These are phyloP conservation scores for Chelon auratus DNA, from an alignment of 2,797 vertebrate genomes.

Conservation along the genomic window DNA sequence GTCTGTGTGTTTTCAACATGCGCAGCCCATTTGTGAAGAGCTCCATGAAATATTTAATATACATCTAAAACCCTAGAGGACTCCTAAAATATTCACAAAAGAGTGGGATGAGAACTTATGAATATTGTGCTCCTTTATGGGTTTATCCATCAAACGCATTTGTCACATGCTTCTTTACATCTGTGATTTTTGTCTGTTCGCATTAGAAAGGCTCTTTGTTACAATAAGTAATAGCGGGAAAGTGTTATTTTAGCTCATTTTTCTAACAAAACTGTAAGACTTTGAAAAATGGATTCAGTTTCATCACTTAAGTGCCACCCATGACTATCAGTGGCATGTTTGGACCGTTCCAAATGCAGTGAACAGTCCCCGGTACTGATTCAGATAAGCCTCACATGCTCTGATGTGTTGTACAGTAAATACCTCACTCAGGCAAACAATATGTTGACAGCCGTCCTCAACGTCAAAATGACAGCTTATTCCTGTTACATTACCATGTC, in stretches of 20 bases:
- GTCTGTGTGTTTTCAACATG: conserved; percentile 15
- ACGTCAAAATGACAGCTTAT: conserved; percentile 33
- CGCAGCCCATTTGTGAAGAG: conserved; percentile 10
- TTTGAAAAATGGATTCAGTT: neutral
- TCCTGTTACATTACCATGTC: conserved; percentile 8
- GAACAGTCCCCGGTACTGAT: neutral
- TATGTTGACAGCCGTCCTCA: conserved; percentile 34
- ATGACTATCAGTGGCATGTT: conserved; percentile 8
- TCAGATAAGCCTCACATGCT: conserved; percentile 14
- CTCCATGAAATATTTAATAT: conserved; percentile 18
- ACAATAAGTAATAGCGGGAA: neutral
- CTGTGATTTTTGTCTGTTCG: neutral
- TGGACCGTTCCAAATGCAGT: conserved; percentile 1
- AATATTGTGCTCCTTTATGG: neutral
- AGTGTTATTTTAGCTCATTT: conserved; percentile 7
- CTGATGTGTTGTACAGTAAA: conserved; percentile 37
- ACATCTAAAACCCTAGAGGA: conserved; percentile 5
- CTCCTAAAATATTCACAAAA: conserved; percentile 7
- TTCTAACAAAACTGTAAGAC: conserved; percentile 9
- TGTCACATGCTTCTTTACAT: neutral
- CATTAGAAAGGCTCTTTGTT: neutral
- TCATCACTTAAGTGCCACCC: neutral
- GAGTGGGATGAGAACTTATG: neutral
- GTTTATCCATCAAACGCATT: conserved; percentile 5
- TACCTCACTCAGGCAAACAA: conserved; percentile 22